Evolutionary conservation across 2,113 vertebrate genomes (phyloP).

Genomic region (Octodon degus): DNA sequence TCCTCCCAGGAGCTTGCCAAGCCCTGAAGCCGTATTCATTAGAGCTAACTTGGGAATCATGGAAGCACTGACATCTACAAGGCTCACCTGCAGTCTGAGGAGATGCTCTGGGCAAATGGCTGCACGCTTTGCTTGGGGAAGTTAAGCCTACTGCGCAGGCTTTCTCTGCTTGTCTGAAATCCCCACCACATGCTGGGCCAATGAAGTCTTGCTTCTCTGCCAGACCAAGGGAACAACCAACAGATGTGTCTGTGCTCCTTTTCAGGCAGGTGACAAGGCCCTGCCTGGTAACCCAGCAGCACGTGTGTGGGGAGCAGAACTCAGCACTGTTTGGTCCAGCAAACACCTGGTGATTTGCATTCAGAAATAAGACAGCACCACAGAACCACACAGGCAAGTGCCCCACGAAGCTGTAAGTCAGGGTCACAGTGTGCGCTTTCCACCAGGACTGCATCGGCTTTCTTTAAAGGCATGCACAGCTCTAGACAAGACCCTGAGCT

Average conservation of each 20-base stretch:
- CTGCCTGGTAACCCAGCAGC: constrained; percentile 50
- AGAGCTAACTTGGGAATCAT: constrained; percentile 77
- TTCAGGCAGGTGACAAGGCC: constrained; percentile 54
- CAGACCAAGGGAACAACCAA: constrained; percentile 70
- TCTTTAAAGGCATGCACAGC: constrained; percentile 52
- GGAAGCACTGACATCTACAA: constrained; percentile 78
- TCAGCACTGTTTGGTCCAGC: background rate
- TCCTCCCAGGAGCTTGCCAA: constrained; percentile 79
- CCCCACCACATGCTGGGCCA: constrained; percentile 75
- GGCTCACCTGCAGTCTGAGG: constrained; percentile 47
- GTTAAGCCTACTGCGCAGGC: constrained; percentile 69
- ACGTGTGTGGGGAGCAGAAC: constrained; percentile 35
- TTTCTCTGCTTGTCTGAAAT: constrained; percentile 79
- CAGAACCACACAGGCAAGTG: background rate
- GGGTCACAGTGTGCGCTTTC: constrained; percentile 31
- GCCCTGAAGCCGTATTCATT: constrained; percentile 78
- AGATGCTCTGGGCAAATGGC: constrained; percentile 61
- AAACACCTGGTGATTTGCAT: background rate
- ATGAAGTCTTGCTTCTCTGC: constrained; percentile 77
- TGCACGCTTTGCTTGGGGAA: constrained; percentile 62
- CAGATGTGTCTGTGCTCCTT: constrained; percentile 74
- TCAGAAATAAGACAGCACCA: background rate
- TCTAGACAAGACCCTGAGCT: constrained; percentile 53
- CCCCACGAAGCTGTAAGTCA: background rate
- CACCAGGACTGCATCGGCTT: background rate